A percentile compares a stretch with the other conserved stretches of the same genome.
These are phyloP conservation scores for Nephrotoma appendiculata DNA, from an alignment of 2,888 invertebrate genomes.

Conservation along the genomic window DNA sequence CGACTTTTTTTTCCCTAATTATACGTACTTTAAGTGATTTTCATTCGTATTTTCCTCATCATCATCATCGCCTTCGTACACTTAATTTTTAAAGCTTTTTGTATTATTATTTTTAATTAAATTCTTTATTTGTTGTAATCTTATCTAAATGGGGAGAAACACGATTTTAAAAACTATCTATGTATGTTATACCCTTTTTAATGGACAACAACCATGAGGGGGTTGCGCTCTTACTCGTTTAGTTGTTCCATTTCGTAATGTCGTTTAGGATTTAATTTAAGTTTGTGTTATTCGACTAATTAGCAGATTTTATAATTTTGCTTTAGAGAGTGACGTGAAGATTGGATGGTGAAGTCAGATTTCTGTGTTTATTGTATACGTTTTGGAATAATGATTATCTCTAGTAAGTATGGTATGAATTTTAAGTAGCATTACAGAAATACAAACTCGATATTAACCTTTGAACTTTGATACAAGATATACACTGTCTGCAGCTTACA, in stretches of 20 bases:
- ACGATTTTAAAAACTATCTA: neutral
- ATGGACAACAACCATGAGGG: neutral
- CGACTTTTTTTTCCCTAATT: neutral
- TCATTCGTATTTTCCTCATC: neutral
- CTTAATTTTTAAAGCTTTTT: neutral
- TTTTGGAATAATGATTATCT: neutral
- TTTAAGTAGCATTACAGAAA: neutral
- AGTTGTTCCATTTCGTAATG: neutral
- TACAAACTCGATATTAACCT: neutral
- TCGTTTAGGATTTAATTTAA: neutral
- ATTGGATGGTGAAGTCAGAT: neutral
- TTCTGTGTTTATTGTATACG: neutral
- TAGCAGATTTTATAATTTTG: neutral
- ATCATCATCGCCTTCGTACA: neutral
- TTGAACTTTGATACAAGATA: neutral
- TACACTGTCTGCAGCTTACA: too few species aligned
- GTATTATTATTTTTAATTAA: neutral
- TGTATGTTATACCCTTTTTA: neutral
- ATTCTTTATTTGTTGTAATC: neutral
- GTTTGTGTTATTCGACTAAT: neutral
- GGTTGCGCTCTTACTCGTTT: neutral
- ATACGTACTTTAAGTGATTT: neutral
- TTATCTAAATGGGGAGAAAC: neutral
- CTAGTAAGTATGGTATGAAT: neutral
- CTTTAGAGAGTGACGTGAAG: neutral